Evolutionary conservation across 2,113 vertebrate species (phyloP).

Genomic region (Sinocyclocheilus grahami): DNA sequence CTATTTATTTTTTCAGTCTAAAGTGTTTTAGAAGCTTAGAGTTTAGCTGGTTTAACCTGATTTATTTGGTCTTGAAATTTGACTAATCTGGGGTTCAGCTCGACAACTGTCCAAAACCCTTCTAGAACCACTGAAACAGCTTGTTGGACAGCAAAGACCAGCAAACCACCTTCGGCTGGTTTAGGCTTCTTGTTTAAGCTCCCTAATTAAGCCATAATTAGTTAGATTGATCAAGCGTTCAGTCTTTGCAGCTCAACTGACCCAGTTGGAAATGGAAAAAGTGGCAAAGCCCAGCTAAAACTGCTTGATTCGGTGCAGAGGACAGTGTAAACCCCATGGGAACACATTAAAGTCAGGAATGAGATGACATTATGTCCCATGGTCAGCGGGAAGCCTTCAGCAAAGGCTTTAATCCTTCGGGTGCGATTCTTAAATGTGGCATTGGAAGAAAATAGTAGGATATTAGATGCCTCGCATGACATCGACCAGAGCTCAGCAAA

Average conservation of each 20-base stretch:
- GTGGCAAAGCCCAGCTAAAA: not conserved
- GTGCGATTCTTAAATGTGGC: constrained; percentile 22
- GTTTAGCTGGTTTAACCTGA: not conserved
- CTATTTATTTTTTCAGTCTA: too few relatives aligned
- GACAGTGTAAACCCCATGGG: not conserved
- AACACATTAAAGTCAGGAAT: constrained; percentile 31
- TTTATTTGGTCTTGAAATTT: not conserved
- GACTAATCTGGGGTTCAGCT: not conserved
- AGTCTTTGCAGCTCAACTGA: not conserved
- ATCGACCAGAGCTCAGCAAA: constrained; percentile 8
- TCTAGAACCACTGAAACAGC: not conserved
- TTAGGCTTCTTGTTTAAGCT: constrained; percentile 7
- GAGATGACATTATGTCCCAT: constrained; percentile 18
- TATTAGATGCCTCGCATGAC: not conserved
- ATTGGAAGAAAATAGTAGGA: not conserved
- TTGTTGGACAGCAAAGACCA: not conserved
- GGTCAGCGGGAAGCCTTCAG: constrained; percentile 31
- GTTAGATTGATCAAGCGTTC: constrained; percentile 14
- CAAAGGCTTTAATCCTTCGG: constrained; percentile 45
- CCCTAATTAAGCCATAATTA: constrained; percentile 39
- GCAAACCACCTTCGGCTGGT: not conserved
- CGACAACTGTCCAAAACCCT: not conserved
- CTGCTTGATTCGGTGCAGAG: not conserved
- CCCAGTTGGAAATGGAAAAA: not conserved
- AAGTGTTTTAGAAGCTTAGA: too few relatives aligned